Evolutionary conservation across 2,797 vertebrate genomes (phyloP).

Genomic region (Syndactyla subalaris): DNA sequence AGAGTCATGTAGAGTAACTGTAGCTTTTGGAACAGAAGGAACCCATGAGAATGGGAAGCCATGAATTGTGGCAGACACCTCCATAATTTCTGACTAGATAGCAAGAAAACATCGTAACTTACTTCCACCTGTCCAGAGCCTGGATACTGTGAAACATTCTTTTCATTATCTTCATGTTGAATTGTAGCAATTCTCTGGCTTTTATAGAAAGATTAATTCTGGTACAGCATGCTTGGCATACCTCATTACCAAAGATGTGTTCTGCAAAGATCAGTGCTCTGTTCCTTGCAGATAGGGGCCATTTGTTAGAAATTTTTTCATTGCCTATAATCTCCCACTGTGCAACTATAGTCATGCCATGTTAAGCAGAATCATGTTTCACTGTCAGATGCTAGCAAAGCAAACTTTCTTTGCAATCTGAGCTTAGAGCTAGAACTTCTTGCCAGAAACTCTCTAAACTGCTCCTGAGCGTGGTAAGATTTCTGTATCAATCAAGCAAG

Average conservation of each 20-base stretch:
- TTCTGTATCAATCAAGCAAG: neutral
- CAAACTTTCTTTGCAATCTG: slow-evolving; percentile 1
- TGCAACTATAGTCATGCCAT: neutral
- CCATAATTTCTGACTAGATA: neutral
- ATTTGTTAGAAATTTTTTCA: slow-evolving; percentile 39
- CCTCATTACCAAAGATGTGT: slow-evolving; percentile 26
- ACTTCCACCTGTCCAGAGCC: neutral
- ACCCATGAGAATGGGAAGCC: neutral
- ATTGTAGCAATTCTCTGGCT: neutral
- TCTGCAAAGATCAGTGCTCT: slow-evolving; percentile 25
- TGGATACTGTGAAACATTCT: neutral
- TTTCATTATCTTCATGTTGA: neutral
- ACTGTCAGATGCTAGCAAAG: neutral
- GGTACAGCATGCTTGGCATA: neutral
- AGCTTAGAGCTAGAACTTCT: neutral
- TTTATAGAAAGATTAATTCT: slow-evolving; percentile 23
- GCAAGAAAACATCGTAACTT: neutral
- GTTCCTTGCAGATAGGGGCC: neutral
- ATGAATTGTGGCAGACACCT: neutral
- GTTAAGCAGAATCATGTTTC: slow-evolving; percentile 27
- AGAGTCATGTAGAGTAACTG: neutral
- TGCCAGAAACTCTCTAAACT: neutral
- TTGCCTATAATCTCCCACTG: neutral
- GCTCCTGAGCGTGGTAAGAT: neutral
- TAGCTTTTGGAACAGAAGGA: neutral